These are phyloP conservation scores for Butorides virescens DNA, from an alignment of 2,113 vertebrate genomes.

Conservation along the genomic window DNA sequence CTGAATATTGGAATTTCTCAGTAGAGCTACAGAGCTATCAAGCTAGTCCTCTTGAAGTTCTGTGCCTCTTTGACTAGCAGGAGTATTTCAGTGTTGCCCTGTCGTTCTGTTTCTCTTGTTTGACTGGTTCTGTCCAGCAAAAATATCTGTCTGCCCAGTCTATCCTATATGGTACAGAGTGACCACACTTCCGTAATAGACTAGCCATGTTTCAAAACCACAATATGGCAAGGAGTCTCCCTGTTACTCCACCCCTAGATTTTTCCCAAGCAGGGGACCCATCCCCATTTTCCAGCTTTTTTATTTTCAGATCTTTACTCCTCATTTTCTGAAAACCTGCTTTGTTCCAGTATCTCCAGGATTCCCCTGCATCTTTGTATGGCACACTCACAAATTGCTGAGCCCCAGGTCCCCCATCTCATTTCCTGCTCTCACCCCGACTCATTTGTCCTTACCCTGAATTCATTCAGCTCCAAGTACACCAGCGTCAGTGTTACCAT, in stretches of 20 bases:
- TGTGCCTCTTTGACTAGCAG: neutral
- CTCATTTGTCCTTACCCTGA: neutral
- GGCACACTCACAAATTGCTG: too few species aligned
- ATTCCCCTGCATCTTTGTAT: neutral
- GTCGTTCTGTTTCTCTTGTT: neutral
- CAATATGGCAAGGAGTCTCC: neutral
- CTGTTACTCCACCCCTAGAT: neutral
- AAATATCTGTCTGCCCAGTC: neutral
- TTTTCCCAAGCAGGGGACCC: neutral
- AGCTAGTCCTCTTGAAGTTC: neutral
- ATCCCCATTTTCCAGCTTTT: neutral
- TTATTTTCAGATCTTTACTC: neutral
- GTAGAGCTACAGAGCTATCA: neutral
- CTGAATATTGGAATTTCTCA: neutral
- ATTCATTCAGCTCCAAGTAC: neutral
- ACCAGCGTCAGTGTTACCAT: neutral
- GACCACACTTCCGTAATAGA: neutral
- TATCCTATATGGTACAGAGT: too few species aligned
- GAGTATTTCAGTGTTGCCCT: neutral
- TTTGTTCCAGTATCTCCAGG: neutral
- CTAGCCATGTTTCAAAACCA: neutral
- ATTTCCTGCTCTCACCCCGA: neutral
- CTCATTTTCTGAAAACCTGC: neutral
- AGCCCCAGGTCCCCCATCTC: neutral
- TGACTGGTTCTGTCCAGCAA: neutral